Evolutionary conservation across 2,113 vertebrate genomes (phyloP).

Genomic region (Hyla sarda): DNA sequence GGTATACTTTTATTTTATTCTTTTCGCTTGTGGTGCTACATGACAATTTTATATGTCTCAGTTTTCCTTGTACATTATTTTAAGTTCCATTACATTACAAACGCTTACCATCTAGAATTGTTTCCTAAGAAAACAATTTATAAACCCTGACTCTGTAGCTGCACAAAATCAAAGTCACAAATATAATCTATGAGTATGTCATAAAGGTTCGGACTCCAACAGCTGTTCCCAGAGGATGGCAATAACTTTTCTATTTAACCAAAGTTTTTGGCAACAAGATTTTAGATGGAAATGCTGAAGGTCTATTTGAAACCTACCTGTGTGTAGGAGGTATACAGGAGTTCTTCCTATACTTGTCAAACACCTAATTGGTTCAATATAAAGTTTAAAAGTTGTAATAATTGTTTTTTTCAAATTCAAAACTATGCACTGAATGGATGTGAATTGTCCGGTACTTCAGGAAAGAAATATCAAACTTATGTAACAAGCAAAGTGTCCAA

Average conservation of each 20-base stretch:
- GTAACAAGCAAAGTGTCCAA: too few relatives aligned
- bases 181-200: neutral
- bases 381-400: neutral
- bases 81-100: slow-evolving; percentile 16
- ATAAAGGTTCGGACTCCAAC: neutral
- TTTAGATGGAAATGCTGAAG: neutral
- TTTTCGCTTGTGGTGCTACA: neutral
- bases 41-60: slow-evolving; percentile 15
- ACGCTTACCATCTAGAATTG: neutral
- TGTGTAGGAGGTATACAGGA: neutral
- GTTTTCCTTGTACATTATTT: slow-evolving; percentile 23
- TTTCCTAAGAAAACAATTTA: neutral
- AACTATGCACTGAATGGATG: too few relatives aligned
- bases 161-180: neutral
- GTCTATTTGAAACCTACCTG: neutral
- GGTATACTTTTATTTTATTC: slow-evolving; percentile 18
- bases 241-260: neutral
- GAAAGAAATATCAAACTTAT: too few relatives aligned
- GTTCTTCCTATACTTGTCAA: neutral
- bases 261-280: neutral
- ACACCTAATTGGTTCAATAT: neutral
- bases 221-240: neutral
- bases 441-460: too few relatives aligned
- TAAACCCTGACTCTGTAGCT: neutral
- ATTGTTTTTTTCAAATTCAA: too few relatives aligned